Evolutionary conservation across 2,797 vertebrate species (phyloP).

Genomic region (Catharus ustulatus): DNA sequence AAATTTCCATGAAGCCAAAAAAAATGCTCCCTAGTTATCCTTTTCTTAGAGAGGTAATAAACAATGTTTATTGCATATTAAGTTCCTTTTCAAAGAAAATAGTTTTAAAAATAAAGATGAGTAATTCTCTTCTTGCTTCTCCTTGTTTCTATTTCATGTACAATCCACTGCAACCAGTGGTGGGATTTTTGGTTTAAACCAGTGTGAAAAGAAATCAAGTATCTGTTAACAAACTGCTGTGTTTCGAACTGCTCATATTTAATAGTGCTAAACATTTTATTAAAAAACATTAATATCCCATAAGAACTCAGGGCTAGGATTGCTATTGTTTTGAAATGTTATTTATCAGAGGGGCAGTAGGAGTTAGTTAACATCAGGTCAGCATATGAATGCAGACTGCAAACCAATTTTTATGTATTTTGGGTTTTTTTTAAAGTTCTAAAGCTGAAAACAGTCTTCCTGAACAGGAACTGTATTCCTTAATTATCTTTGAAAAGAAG

Average conservation of each 20-base stretch:
- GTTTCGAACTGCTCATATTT: background rate
- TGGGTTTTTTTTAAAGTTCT: background rate
- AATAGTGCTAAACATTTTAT: background rate
- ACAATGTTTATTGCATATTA: background rate
- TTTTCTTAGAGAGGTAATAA: background rate
- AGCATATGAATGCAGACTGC: background rate
- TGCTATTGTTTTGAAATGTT: background rate
- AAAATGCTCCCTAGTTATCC: background rate
- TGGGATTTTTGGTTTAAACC: background rate
- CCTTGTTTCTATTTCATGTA: background rate
- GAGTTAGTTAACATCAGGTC: background rate
- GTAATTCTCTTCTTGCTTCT: background rate
- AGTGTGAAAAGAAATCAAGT: background rate
- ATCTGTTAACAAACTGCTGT: background rate
- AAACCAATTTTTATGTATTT: background rate
- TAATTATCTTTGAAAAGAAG: constrained; percentile 38
- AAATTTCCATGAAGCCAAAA: background rate
- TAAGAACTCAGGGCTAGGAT: background rate
- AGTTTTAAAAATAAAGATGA: background rate
- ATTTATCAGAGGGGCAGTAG: background rate
- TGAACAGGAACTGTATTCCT: background rate
- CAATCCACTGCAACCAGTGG: background rate
- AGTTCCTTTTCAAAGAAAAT: background rate
- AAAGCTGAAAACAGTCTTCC: background rate
- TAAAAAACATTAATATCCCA: background rate